Evolutionary conservation across 2,113 vertebrate genomes (phyloP), one percentile per base, ranked within the genome.

Genomic region (Zingel zingel): DNA sequence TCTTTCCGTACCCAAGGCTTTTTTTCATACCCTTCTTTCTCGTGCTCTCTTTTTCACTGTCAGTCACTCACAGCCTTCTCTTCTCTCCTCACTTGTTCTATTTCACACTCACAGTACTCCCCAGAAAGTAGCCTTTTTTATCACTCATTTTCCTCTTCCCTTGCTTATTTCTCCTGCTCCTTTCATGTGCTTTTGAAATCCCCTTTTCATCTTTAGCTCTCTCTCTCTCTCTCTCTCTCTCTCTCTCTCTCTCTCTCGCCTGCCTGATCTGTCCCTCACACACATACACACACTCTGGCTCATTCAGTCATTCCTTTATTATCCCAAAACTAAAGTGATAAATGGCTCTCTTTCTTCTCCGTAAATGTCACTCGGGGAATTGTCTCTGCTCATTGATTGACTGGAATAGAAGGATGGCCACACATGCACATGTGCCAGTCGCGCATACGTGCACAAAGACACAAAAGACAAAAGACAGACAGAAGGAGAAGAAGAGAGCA

Each of bases 181-280:
- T 94, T 93, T 94, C 92, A 93, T 94, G 90, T 93, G 88, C 91
- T 93, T 93, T 93, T 92, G 91, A 93, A 92, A 92, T 93, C 86
- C 92, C 89, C 89, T 93, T 93, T 93, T 94, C 93, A 93, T 94
- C 92, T 93, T 87, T 81, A 87, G 86, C 82, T 83, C 74, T 68
- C 76, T 84, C 87, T 87, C 72, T 81, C 70, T 74, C 76, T 79
- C 72, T 67, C 76, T 62, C 48, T 65, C 59, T 57, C 63, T 71
- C 69, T 33, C 39, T 39, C 39, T 39, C 39, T 39, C 39, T 33
- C 39, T 39, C 39, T 39, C 39, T 10, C 8, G 39, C 39, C 39
- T 43, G 39, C 39, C 39, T 43, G 39, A 43, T 43, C 45, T 36
- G 45, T 47, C 69, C n/a, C 58, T 27, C 58, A 43, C 59, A 36